A percentile compares a stretch with the other conserved stretches of the same genome.
Conservation (phyloP, 2,113 vertebrate genomes). For the Otis tarda region DNA sequence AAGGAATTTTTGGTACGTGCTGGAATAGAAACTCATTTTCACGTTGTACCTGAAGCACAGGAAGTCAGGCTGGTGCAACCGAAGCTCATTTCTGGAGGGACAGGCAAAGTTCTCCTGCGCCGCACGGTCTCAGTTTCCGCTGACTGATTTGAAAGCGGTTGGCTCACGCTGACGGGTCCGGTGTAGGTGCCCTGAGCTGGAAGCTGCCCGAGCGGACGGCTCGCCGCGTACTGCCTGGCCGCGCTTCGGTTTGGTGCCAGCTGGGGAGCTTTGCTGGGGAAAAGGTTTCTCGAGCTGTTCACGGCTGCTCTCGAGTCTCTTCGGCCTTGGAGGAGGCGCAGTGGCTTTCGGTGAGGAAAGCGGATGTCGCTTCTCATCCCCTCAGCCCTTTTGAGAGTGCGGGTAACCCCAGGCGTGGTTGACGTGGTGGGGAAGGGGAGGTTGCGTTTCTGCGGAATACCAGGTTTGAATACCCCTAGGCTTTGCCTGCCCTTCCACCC, state of each 20-base stretch:
- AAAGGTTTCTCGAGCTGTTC: background rate
- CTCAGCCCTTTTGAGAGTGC: too few relatives aligned
- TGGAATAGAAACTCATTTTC: constrained; percentile 12
- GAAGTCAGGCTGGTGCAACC: background rate
- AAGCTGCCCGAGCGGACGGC: too few relatives aligned
- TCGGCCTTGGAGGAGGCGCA: background rate
- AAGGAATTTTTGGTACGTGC: constrained; percentile 1
- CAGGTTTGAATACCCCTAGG: too few relatives aligned
- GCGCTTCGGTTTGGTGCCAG: too few relatives aligned
- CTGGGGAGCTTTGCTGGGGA: background rate
- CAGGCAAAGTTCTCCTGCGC: background rate
- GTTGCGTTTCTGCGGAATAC: too few relatives aligned
- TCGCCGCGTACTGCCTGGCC: too few relatives aligned
- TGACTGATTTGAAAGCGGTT: too few relatives aligned
- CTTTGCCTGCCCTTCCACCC: too few relatives aligned
- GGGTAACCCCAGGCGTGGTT: too few relatives aligned
- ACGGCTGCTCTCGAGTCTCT: fast-evolving
- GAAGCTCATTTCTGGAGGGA: background rate
- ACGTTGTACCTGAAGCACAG: background rate
- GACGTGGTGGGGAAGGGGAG: too few relatives aligned
- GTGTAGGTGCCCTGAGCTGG: too few relatives aligned
- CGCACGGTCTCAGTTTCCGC: background rate
- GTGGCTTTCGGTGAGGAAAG: background rate
- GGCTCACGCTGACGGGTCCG: too few relatives aligned
- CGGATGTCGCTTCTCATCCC: background rate